Evolutionary conservation across 2,113 vertebrate genomes (phyloP).

Genomic region (Peucedramus taeniatus): DNA sequence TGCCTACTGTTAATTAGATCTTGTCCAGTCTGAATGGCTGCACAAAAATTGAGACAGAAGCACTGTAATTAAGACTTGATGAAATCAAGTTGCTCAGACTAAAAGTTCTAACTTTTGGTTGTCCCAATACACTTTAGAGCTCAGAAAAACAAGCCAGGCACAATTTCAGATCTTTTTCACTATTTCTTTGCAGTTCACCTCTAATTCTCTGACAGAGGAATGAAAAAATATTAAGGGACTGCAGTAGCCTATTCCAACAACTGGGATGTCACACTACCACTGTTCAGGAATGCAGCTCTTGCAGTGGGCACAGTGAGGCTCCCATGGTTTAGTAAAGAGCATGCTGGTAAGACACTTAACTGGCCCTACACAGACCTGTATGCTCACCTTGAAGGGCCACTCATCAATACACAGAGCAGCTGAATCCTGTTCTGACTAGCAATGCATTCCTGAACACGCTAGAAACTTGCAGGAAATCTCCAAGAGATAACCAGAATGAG

Average conservation of each 20-base stretch:
- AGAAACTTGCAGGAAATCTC: neutral
- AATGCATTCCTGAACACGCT: neutral
- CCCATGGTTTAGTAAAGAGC: neutral
- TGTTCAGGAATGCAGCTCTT: neutral
- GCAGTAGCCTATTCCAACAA: neutral
- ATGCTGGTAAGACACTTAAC: rapidly evolving
- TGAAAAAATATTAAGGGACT: neutral
- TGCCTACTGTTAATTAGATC: neutral
- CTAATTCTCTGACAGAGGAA: neutral
- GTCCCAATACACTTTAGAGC: neutral
- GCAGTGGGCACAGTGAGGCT: neutral
- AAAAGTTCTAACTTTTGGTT: neutral
- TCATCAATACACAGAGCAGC: neutral
- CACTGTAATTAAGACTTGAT: neutral
- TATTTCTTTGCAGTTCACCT: neutral
- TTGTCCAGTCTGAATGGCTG: neutral
- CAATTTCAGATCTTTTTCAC: neutral
- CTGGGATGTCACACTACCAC: neutral
- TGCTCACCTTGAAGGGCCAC: neutral
- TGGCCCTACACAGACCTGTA: neutral
- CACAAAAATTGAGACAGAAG: neutral
- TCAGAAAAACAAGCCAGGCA: neutral
- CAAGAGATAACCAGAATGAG: neutral
- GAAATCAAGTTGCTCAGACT: neutral
- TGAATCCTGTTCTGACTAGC: conserved; percentile 26